Base-by-base conservation (phyloP, 2,888 invertebrate species). In the Oligia fasciuncula region DNA sequence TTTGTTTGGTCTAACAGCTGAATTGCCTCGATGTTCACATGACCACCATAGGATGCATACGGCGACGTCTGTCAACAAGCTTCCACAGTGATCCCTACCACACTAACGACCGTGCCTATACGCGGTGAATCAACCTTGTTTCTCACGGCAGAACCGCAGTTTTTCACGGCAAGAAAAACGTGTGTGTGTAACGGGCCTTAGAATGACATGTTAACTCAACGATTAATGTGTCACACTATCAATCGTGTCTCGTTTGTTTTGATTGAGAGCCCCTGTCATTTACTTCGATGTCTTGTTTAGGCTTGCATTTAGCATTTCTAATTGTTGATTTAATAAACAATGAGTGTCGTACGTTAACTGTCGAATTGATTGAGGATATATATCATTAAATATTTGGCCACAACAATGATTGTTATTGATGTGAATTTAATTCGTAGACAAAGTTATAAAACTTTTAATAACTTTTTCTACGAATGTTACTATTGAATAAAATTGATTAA, bases 221-320 rank as follows among this genome's bases (percentile, higher is more conserved):
- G 83, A 83, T 84, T 87, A 83, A 86, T 87, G 83, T 87, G 86
- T 85, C 87, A 80, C 82, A 71, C 77, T 79, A 77, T 89, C 84
- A 79, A 84, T 73, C 70, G 81, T 60, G 72, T 13, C 76, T 81
- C 81, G 84, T 87, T 87, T 88, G 87, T 85, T 88, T 78, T 87
- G 87, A 88, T 88, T 87, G 83, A 89, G 67, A 84, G 87, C 74
- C 77, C 62, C 81, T 82, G 87, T 83, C 87, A 87, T 89, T 85
- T 83, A 86, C 79, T 89, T 81, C 66, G 68, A 76, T 49, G 81
- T 84, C 81, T 82, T 79, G 85, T 77, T 73, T 65, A 74, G 66
- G 80, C 51, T 85, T 11, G 69, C 63, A 77, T 70, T 85, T 84
- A 84, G 87, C 76, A 87, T 80, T 80, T 75, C 80, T 87, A 84